These are phyloP conservation scores for Solea senegalensis DNA, from an alignment of 2,113 vertebrate species.

Conservation along the genomic window DNA sequence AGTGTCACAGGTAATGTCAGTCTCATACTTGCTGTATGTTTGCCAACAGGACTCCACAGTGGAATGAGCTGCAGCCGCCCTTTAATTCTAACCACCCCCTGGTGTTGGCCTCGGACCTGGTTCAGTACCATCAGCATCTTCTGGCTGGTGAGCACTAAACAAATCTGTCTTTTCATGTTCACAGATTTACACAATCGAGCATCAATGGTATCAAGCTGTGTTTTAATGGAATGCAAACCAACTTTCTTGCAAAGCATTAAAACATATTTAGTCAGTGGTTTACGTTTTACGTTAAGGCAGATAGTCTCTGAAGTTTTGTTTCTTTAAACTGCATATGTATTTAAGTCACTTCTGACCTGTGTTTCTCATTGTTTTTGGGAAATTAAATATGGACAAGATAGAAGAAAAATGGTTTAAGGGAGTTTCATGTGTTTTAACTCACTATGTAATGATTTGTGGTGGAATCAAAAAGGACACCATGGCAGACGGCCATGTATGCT, in stretches of 20 bases:
- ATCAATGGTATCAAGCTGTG: not conserved
- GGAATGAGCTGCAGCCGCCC: conserved; percentile 97
- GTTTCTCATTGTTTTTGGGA: not conserved
- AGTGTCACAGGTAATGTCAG: rapidly evolving
- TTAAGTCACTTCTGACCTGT: not conserved
- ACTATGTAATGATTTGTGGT: not conserved
- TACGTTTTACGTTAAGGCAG: conserved; percentile 5
- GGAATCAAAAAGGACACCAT: not conserved
- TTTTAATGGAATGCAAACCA: not conserved
- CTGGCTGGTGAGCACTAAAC: conserved; percentile 87
- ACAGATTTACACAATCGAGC: not conserved
- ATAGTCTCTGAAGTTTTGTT: not conserved
- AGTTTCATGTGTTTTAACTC: not conserved
- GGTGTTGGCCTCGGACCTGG: conserved; percentile 92
- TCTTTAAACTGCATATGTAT: not conserved
- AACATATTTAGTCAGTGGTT: not conserved
- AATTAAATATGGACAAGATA: not conserved
- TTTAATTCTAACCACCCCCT: conserved; percentile 95
- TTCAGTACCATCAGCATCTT: conserved; percentile 94
- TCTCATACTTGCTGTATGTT: conserved; percentile 48
- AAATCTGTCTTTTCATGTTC: not conserved
- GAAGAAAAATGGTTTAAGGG: not conserved
- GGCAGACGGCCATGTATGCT: not conserved
- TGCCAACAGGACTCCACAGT: conserved; percentile 91
- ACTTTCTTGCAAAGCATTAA: not conserved